phyloP scores from a whole-genome alignment of 2,888 invertebrate genomes.

The Rhopalosiphum nymphaeae region DNA sequence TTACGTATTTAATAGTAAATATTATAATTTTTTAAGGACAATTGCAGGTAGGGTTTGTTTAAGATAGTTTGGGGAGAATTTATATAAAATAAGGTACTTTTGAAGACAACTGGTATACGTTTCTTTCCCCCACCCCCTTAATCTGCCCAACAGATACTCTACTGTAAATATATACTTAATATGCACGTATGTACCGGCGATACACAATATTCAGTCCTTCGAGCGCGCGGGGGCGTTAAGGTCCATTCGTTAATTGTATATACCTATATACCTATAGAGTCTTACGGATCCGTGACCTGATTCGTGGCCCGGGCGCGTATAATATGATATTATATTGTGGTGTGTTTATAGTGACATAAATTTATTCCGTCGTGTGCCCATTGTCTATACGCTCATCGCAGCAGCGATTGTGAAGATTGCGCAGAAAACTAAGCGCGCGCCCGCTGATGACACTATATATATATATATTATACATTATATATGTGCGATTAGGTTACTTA shows the following conservation, averaged over 20 bases:
- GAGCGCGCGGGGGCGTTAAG: neutral
- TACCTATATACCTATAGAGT: no score
- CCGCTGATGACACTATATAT: neutral
- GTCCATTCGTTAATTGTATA: neutral
- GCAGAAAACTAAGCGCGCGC: neutral
- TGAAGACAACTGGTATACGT: no score
- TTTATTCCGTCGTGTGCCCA: constrained; percentile 35
- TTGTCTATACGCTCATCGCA: neutral
- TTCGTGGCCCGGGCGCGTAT: neutral
- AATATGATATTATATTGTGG: neutral
- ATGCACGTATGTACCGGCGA: neutral
- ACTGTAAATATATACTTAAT: neutral
- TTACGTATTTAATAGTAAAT: no score
- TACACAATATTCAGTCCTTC: neutral
- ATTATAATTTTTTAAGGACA: no score
- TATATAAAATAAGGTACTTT: neutral
- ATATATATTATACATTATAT: no score
- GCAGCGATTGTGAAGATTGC: constrained; percentile 32
- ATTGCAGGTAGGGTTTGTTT: no score
- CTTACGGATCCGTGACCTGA: constrained; percentile 22
- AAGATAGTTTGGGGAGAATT: no score
- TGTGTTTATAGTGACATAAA: neutral
- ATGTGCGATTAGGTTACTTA: neutral
- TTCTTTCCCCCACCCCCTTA: neutral
- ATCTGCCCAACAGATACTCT: neutral